Base-by-base conservation (phyloP, 2,888 invertebrate species). In the Pemphredon lugubris region DNA sequence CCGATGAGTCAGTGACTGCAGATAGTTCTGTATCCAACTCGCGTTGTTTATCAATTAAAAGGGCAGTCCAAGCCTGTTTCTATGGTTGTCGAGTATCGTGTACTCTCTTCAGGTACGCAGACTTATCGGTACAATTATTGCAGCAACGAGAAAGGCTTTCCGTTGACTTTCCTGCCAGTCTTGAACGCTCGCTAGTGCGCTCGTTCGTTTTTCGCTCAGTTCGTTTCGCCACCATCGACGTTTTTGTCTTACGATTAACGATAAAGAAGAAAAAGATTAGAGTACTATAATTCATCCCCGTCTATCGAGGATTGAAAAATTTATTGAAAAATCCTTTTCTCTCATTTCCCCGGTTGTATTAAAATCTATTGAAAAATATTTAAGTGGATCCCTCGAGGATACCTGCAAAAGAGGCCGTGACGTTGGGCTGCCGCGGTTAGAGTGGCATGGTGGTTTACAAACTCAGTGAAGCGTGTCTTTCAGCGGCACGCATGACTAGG, bases 111-210 rank as follows among this genome's bases (percentile, higher is more conserved):
- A 67, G 63, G 39, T 37, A 51, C 42, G 14, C 11, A 4, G 5
- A 5, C 53, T 73, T 34, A 42, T 59, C 40, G 58, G 44, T 40
- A 14, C 14, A 37, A 32, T 42, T 14, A 66, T 53, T 18, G 58
- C 69, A 77, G 81, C 82, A 80, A 77, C 67, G 79, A 86, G 77
- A 82, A 81, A 77, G 55, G 84, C 84, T 86, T 87, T 86, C 85
- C 86, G 85, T 84, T 80, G 81, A 78, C 81, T 80, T 83, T 78
- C 78, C 81, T 82, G 79, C 70, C 69, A 85, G 84, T 88, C 86
- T 86, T 79, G 70, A 85, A 86, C 84, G 84, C 86, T 86, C 67
- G 63, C 83, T 83, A 77, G 84, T 77, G 75, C 55, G 70, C 82
- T 79, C 76, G 66, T 81, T 75, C 73, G 70, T 81, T 79, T 82